Evolutionary conservation across 2,888 invertebrate genomes (phyloP).

Genomic region (Gisinianus flammeolus): DNA sequence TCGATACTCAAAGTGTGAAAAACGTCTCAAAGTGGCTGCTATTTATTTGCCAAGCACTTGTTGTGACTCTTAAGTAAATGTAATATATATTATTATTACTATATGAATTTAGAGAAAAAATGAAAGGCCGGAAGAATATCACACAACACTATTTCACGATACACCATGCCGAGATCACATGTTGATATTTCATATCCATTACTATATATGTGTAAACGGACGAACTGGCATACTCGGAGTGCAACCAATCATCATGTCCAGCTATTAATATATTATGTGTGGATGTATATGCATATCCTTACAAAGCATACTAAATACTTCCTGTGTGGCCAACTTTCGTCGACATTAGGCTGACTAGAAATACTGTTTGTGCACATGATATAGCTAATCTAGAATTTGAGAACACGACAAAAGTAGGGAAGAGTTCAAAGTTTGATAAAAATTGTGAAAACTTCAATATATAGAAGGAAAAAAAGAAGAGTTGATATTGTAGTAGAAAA

Average conservation of each 20-base stretch:
- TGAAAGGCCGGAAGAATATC: conserved; percentile 32
- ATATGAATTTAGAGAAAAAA: neutral
- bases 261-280: too few species aligned
- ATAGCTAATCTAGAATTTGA: neutral
- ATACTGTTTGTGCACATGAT: neutral
- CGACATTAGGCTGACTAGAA: neutral
- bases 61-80: neutral
- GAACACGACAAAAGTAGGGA: neutral
- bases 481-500: neutral
- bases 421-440: conserved; percentile 24
- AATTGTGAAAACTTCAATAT: conserved; percentile 24
- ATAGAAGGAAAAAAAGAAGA: too few species aligned
- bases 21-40: neutral
- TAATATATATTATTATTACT: neutral
- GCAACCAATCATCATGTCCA: neutral
- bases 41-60: neutral
- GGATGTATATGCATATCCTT: neutral
- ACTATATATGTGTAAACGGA: neutral
- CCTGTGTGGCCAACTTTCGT: neutral
- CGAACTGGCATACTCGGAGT: neutral
- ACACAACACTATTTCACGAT: neutral
- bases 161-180: neutral
- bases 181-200: neutral
- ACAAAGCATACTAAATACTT: neutral
- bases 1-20: neutral